These are phyloP conservation scores for Drosophila orosa DNA, from an alignment of 1,140 invertebrate genomes.

Conservation along the genomic window DNA sequence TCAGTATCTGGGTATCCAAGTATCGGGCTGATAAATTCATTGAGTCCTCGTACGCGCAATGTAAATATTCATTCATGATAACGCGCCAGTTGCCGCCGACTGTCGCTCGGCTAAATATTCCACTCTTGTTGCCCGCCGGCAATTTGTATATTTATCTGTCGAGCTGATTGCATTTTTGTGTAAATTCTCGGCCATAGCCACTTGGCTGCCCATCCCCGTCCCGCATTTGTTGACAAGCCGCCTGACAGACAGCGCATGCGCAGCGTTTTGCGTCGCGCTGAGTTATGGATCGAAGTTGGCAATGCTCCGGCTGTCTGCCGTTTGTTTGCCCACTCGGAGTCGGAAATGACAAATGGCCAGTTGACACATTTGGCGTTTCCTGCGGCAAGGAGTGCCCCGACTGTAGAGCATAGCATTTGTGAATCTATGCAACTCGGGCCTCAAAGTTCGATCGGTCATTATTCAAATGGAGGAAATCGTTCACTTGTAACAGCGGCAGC, in stretches of 20 bases:
- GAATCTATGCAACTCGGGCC: not conserved
- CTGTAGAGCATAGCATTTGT: not conserved
- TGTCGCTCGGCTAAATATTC: slow-evolving; percentile 5
- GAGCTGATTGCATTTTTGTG: slow-evolving; percentile 73
- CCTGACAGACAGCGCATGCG: slow-evolving; percentile 37
- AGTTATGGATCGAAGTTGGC: slow-evolving; percentile 39
- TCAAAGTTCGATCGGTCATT: not conserved
- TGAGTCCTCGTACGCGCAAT: slow-evolving; percentile 47
- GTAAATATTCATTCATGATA: slow-evolving; percentile 69
- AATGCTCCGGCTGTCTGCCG: slow-evolving; percentile 31
- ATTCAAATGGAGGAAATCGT: not conserved
- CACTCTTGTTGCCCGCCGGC: slow-evolving; percentile 8
- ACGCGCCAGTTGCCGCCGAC: slow-evolving; percentile 47
- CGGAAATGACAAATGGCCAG: slow-evolving; percentile 64
- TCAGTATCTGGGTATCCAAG: slow-evolving; percentile 11
- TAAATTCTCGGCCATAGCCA: slow-evolving; percentile 62
- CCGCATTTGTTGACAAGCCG: slow-evolving; percentile 16
- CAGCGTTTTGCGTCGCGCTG: slow-evolving; percentile 23
- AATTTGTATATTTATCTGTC: slow-evolving; percentile 63
- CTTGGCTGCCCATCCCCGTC: slow-evolving; percentile 1
- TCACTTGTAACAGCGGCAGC: not conserved
- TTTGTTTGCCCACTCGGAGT: slow-evolving; percentile 56
- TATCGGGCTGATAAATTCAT: slow-evolving; percentile 61
- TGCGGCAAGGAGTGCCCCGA: slow-evolving; percentile 11
- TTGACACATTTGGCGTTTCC: slow-evolving; percentile 46